These are phyloP conservation scores for Ochlodes sylvanus DNA, from an alignment of 2,888 invertebrate species.

Conservation along the genomic window DNA sequence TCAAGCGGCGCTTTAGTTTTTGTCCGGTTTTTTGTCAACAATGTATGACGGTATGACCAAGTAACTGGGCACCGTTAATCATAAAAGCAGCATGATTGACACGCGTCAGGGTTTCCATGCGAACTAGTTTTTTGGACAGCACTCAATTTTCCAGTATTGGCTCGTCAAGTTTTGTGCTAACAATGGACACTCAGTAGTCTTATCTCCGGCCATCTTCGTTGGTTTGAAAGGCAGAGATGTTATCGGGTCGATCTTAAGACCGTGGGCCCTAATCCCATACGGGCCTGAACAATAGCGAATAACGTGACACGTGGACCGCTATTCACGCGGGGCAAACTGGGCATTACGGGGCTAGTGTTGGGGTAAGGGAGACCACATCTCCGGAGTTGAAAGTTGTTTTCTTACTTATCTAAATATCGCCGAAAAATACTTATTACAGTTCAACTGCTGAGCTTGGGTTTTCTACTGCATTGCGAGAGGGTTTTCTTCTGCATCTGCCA, in stretches of 20 bases:
- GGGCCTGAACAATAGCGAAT: slow-evolving; percentile 65
- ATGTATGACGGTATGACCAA: slow-evolving; percentile 5
- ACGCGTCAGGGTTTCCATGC: slow-evolving; percentile 42
- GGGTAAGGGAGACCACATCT: too few relatives aligned
- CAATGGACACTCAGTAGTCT: slow-evolving; percentile 59
- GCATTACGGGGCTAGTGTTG: slow-evolving; percentile 58
- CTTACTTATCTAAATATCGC: too few relatives aligned
- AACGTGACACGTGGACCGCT: slow-evolving; percentile 67
- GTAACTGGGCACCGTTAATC: slow-evolving; percentile 53
- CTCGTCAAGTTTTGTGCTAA: slow-evolving; percentile 54
- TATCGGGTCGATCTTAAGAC: slow-evolving; percentile 59
- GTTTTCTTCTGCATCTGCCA: too few relatives aligned
- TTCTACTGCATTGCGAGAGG: too few relatives aligned
- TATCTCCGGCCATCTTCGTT: slow-evolving; percentile 65
- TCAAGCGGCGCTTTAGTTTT: slow-evolving; percentile 1
- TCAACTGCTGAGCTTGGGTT: too few relatives aligned
- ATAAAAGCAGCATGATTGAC: slow-evolving; percentile 59
- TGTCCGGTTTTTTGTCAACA: slow-evolving; percentile 6
- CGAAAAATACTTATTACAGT: too few relatives aligned
- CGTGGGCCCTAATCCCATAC: slow-evolving; percentile 62
- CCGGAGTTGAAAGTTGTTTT: too few relatives aligned
- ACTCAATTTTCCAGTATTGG: slow-evolving; percentile 58
- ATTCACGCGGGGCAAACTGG: slow-evolving; percentile 68
- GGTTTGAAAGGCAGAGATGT: slow-evolving; percentile 62
- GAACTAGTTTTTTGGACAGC: slow-evolving; percentile 36